Evolutionary conservation across 2,797 vertebrate species (phyloP), one percentile per base, ranked within the genome.

Genomic region (Coilia nasus): DNA sequence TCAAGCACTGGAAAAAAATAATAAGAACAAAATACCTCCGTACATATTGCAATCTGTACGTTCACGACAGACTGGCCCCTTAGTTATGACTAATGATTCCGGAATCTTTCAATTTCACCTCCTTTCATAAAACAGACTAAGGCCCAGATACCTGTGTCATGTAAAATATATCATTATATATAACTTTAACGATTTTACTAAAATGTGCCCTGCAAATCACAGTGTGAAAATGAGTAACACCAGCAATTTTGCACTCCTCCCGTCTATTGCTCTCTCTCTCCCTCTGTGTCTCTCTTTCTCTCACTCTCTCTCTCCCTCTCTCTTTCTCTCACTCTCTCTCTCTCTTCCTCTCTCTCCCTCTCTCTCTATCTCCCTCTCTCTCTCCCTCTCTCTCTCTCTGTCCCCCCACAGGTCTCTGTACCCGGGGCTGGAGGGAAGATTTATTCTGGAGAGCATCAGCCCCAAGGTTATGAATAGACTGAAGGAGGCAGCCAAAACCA

Each of bases 341-440:
- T 47, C 46, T 47, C 46, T 3, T 47, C 46, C 46, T 47, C 46
- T 47, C 46, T 47, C 46, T 47, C 46, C 10, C 46, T 47, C 46
- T 47, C 46, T 47, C 46, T 47, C 46, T 47, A 3, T 47, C 46
- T 47, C 46, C 10, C 46, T 47, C 46, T 47, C 46, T 47, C 46
- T 47, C 46, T 47, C 46, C 10, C 46, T 47, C 46, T 47, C 35
- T 59, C 23, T n/a, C 83, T 31, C 54, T 67, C 15, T 81, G 25
- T 47, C 83, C 90, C 82, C 78, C 90, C 82, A 75, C 87, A 99
- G 98, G 90, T 96, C 96, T 81, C 96, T 99, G 86, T 99, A 97
- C 92, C 97, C 98, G 90, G 98, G 98, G 91, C 95, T 99, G 88
- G 97, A 99, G 92, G 95, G 96, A 93, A 96, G 96, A 88, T 96